These are phyloP conservation scores for Sandelia bainsii DNA, from an alignment of 2,797 vertebrate genomes.

Conservation along the genomic window DNA sequence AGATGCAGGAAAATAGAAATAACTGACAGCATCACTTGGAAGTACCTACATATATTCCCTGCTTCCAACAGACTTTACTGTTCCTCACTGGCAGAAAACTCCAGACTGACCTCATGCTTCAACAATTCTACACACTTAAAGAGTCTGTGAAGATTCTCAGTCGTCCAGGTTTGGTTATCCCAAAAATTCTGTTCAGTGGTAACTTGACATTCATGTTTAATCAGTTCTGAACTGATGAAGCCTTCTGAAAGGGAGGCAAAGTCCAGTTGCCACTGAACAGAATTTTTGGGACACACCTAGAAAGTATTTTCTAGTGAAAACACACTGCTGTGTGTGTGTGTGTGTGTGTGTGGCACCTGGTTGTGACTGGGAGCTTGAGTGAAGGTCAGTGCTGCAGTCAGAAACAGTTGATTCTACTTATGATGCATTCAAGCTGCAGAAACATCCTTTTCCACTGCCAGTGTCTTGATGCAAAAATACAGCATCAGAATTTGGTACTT, in stretches of 20 bases:
- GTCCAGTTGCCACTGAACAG: no score
- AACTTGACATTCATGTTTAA: no score
- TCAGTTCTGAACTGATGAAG: no score
- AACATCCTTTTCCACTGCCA: background rate
- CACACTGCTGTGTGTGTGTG: slow-evolving; percentile 10
- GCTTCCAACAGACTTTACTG: slow-evolving; percentile 24
- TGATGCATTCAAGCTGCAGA: slow-evolving; percentile 30
- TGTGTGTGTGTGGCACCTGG: slow-evolving; percentile 35
- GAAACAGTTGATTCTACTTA: slow-evolving; percentile 13
- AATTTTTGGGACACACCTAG: no score
- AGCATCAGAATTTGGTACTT: background rate
- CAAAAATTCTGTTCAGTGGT: no score
- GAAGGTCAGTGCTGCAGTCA: slow-evolving; percentile 55
- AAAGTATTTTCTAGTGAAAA: slow-evolving; percentile 28
- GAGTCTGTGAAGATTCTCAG: background rate
- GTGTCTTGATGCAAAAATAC: slow-evolving; percentile 1
- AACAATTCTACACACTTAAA: slow-evolving; percentile 53
- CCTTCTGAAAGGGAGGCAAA: no score
- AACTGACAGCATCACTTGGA: no score
- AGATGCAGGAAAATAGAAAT: no score
- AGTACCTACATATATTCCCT: background rate
- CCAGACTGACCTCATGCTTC: slow-evolving; percentile 65
- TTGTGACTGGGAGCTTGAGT: slow-evolving; percentile 46
- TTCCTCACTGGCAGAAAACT: slow-evolving; percentile 56
- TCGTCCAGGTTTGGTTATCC: no score